Evolutionary conservation across 2,888 invertebrate genomes (phyloP).

Genomic region (Ecliptopera silaceata): DNA sequence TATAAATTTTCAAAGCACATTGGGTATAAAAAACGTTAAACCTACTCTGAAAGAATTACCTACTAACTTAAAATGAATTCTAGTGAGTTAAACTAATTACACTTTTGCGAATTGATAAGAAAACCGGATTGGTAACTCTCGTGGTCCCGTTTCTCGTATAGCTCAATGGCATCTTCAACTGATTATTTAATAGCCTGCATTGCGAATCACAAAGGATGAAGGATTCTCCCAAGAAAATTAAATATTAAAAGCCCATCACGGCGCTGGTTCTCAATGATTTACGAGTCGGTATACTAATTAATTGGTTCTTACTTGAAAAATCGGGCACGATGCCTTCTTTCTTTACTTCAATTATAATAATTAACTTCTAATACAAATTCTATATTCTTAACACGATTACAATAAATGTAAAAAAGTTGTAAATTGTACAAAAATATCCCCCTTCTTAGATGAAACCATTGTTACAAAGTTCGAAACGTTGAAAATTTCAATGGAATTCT

Average conservation of each 20-base stretch:
- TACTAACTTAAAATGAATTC: too few species aligned
- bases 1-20: too few species aligned
- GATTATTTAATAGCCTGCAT: conserved; percentile 6
- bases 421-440: conserved; percentile 51
- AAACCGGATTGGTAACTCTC: not conserved
- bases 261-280: conserved; percentile 69
- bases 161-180: not conserved
- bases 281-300: conserved; percentile 59
- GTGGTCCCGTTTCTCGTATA: not conserved
- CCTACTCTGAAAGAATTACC: too few species aligned
- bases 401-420: conserved; percentile 54
- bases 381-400: conserved; percentile 43
- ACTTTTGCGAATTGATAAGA: not conserved
- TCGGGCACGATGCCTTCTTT: conserved; percentile 25
- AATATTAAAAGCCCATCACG: conserved; percentile 75
- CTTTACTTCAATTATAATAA: too few species aligned
- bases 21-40: too few species aligned
- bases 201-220: conserved; percentile 36
- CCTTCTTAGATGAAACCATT: conserved; percentile 57
- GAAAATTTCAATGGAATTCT: conserved; percentile 42
- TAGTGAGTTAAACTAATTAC: too few species aligned
- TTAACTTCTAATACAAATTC: conserved; percentile 74
- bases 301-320: conserved; percentile 56
- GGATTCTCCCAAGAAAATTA: conserved; percentile 65
- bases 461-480: conserved; percentile 48